Conservation (phyloP, 2,113 vertebrate species). For the Formicarius rufipectus region DNA sequence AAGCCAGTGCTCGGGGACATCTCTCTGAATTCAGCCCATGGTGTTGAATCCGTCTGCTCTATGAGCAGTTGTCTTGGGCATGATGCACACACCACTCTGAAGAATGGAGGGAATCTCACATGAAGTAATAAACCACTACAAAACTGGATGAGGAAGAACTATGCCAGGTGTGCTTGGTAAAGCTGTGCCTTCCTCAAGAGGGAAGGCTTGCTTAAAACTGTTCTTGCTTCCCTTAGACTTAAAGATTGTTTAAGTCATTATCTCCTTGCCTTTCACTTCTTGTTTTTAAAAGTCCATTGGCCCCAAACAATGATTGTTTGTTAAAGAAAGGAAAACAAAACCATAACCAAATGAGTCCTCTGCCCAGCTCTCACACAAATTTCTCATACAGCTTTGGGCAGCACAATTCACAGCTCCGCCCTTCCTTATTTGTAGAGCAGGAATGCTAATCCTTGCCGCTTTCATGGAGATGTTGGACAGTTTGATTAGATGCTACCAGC, state of each 20-base stretch:
- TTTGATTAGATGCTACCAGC: background rate
- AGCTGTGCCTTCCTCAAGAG: background rate
- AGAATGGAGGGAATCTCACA: background rate
- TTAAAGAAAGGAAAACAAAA: background rate
- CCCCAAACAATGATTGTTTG: background rate
- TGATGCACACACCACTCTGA: fast-evolving
- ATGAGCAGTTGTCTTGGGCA: background rate
- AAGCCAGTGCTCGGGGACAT: background rate
- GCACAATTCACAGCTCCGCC: background rate
- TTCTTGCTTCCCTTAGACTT: background rate
- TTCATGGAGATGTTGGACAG: background rate
- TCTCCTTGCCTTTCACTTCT: background rate
- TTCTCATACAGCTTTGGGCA: background rate
- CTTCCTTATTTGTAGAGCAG: background rate
- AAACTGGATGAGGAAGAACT: background rate
- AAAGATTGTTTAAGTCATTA: background rate
- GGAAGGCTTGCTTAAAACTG: background rate
- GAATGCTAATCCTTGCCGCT: background rate
- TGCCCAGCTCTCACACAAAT: background rate
- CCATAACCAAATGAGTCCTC: background rate
- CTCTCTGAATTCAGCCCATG: background rate
- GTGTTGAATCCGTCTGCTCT: background rate
- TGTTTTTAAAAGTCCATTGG: background rate
- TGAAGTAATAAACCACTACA: background rate
- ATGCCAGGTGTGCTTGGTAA: background rate